Evolutionary conservation across 30 jellyfish, hydroid and myxozoan genomes (phyloP).

Genomic region (Aurelia sp.): DNA sequence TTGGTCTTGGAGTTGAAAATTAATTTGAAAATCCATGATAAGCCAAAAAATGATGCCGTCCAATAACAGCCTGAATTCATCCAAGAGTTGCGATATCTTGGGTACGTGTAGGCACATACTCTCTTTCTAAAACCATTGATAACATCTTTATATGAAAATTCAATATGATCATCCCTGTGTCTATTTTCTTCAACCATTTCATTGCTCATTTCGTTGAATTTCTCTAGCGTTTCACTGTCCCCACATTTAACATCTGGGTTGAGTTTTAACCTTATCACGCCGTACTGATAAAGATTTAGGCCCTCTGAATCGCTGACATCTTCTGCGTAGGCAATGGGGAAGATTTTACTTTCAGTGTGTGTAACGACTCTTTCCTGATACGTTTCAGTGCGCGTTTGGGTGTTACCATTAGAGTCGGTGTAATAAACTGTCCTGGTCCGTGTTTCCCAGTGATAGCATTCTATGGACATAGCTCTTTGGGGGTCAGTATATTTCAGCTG

Average conservation of each 20-base stretch:
- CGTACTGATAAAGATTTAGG: constrained; percentile 13
- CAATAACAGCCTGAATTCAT: constrained; percentile 40
- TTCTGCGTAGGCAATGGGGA: constrained; percentile 25
- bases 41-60: constrained; percentile 36
- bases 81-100: constrained; percentile 41
- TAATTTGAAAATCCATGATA: constrained; percentile 62
- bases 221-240: constrained; percentile 51
- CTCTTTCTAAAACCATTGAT: constrained; percentile 65
- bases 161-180: constrained; percentile 38
- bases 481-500: constrained; percentile 12
- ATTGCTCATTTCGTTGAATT: constrained; percentile 16
- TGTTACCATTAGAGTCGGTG: constrained; percentile 68
- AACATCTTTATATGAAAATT: constrained; percentile 11
- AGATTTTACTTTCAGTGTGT: constrained; percentile 36
- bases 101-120: constrained; percentile 59
- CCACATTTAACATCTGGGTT: constrained; percentile 49
- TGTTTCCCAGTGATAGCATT: constrained; percentile 72
- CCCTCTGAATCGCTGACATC: constrained; percentile 56
- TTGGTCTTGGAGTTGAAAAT: constrained; percentile 39
- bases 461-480: constrained; percentile 10
- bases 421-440: constrained; percentile 43
- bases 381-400: constrained; percentile 40
- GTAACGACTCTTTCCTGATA: constrained; percentile 52
- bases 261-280: constrained; percentile 59
- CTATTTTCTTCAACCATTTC: constrained; percentile 39